Conservation (phyloP, 1,140 invertebrate genomes). For the Nephotettix cincticeps region DNA sequence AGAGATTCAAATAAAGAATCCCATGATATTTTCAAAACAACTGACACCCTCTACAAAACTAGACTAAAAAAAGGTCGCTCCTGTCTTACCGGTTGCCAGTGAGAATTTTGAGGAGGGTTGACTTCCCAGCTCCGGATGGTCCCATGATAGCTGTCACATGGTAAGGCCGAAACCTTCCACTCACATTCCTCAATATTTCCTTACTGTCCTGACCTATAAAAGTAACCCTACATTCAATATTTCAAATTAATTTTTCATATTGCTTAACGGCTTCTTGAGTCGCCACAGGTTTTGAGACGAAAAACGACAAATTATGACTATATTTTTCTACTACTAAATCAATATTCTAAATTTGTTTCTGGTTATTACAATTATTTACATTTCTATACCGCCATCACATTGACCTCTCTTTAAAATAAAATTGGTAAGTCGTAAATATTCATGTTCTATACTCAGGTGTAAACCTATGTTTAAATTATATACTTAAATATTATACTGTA, state of each 20-base stretch:
- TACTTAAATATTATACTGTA: no score
- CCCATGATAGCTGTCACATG: conserved; percentile 74
- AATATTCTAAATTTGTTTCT: neutral
- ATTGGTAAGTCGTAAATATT: no score
- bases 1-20: no score
- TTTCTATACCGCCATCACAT: no score
- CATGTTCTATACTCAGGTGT: no score
- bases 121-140: conserved; percentile 79
- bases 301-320: neutral
- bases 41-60: no score
- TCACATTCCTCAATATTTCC: conserved; percentile 40
- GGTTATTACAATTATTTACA: neutral
- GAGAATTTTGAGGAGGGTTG: conserved; percentile 67
- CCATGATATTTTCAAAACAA: no score
- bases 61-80: no score
- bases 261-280: neutral
- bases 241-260: no score
- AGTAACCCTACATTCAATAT: no score
- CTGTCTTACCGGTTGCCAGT: conserved; percentile 46
- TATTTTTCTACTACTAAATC: neutral
- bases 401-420: no score
- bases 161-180: conserved; percentile 56
- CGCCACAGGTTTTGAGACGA: neutral
- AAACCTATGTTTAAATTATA: no score
- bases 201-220: conserved; percentile 1